Evolutionary conservation across 2,797 vertebrate species (phyloP).

Genomic region (Phyllotis vaccarum): DNA sequence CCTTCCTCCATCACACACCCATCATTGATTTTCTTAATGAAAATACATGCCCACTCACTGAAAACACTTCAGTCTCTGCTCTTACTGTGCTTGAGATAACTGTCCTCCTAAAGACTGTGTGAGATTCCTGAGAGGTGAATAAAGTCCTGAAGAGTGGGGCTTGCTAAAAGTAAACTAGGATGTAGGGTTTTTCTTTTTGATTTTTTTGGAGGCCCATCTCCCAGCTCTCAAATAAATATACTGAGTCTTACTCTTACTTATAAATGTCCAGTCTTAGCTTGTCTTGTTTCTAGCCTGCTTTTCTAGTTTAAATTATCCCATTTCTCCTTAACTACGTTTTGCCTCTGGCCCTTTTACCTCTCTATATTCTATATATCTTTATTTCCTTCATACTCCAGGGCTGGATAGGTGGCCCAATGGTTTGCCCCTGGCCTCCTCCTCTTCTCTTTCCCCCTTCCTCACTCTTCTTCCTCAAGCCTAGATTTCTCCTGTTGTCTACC

Average conservation of each 20-base stretch:
- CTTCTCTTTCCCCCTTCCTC: background rate
- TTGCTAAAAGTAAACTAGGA: background rate
- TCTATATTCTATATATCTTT: background rate
- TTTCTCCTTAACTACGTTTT: background rate
- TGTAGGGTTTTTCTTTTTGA: background rate
- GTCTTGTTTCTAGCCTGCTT: background rate
- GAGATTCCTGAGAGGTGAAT: background rate
- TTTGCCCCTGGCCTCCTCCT: background rate
- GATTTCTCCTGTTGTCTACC: background rate
- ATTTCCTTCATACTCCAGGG: background rate
- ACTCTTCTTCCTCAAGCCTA: background rate
- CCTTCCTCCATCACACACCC: background rate
- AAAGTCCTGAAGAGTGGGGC: background rate
- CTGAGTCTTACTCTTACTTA: background rate
- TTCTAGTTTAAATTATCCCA: background rate
- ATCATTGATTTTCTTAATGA: background rate
- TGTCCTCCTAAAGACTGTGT: background rate
- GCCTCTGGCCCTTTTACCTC: background rate
- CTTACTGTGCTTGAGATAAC: background rate
- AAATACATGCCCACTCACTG: background rate
- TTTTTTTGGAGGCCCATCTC: background rate
- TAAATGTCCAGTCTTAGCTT: background rate
- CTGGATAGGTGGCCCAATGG: background rate
- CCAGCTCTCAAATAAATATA: background rate
- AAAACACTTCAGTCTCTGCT: background rate